Base-by-base conservation (phyloP, 2,888 invertebrate species). In the Chaetogeoica ovagalla region DNA sequence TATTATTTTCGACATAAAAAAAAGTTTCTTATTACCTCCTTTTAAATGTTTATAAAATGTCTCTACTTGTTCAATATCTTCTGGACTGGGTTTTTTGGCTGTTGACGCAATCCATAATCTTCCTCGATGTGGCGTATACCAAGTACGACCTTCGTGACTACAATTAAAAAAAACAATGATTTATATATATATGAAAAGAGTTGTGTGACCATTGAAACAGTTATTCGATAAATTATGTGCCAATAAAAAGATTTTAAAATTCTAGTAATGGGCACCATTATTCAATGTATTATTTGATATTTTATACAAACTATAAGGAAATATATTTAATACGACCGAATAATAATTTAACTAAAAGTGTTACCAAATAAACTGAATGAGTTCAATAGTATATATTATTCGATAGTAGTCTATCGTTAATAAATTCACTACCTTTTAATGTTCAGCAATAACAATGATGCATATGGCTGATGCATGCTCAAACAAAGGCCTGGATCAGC, bases 381-480 rank as follows among this genome's bases (percentile, higher is more conserved):
- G 30, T 30, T 30, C 2, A 30, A 30, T 30, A 4, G 30, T 30
- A 30, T 2, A 30, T 2, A 30, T 30, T 30, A 30, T 30, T 30
- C 30, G 30, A 30, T 4, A 30, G 30, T 30, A n/a, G 30, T 4
- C 30, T 4, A 30, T 30, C 30, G 30, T 4, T 30, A 30, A 60
- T 30, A 72, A 37, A 48, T 48, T 48, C 13, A 3, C 11, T 65
- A 94, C 96, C 90, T 89, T 88, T 98, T 98, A 83, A 98, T 95
- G 74, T 97, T 98, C n/a, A 91, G 90, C 0, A 97, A 91, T 0
- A 98, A 89, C 55, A 98, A 88, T 0, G 96, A 95, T 0, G 98
- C 98, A 91, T 94, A 97, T 0, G 98, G 98, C 85, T 98, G 98
- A 87, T 96, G 96, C 93, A 98, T 92, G 84, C 95, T 96, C 19